These are phyloP conservation scores for Danio aesculapii DNA, from an alignment of 2,797 vertebrate genomes.

Conservation along the genomic window DNA sequence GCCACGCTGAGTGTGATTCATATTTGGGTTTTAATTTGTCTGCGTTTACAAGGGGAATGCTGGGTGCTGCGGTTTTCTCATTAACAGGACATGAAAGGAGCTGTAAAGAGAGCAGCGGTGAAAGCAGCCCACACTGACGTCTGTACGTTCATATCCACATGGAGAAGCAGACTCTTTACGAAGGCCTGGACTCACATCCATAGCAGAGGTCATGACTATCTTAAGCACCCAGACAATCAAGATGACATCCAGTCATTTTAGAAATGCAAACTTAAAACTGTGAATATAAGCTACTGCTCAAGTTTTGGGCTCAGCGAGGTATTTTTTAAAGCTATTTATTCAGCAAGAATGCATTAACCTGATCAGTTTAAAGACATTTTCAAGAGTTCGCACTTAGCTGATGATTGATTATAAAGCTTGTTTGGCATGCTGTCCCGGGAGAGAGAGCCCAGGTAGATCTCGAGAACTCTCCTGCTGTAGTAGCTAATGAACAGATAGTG, in stretches of 20 bases:
- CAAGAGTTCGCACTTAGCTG: no score
- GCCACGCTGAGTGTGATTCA: conserved; percentile 73
- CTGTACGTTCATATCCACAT: conserved; percentile 67
- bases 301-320: background rate
- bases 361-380: background rate
- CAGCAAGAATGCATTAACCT: background rate
- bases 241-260: background rate
- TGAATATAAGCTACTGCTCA: background rate
- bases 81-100: conserved; percentile 85
- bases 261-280: background rate
- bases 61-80: conserved; percentile 81
- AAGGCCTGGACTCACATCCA: conserved; percentile 19
- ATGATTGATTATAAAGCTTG: no score
- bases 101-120: conserved; percentile 78
- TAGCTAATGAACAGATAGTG: no score
- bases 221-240: conserved; percentile 28
- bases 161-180: conserved; percentile 38
- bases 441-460: no score
- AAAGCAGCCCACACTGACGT: conserved; percentile 80
- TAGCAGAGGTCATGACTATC: conserved; percentile 34
- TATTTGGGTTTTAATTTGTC: conserved; percentile 83
- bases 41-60: conserved; percentile 77
- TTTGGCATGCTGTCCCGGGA: no score
- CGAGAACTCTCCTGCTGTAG: no score
- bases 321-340: background rate